phyloP scores from a whole-genome alignment of 2,888 invertebrate species.

The Pheosia tremula region DNA sequence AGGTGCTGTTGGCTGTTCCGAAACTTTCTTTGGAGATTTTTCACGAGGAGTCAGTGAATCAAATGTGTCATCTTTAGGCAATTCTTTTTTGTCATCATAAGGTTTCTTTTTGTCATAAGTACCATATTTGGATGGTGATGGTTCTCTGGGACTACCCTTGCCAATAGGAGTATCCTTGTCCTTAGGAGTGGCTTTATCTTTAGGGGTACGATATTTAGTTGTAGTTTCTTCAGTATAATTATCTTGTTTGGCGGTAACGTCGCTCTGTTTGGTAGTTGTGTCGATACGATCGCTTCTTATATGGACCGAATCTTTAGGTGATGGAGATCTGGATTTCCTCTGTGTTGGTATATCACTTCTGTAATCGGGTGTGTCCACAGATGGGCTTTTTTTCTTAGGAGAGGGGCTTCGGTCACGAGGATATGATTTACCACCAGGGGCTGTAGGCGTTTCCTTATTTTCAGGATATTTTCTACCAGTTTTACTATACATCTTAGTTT shows the following conservation, averaged over 20 bases:
- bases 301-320: conserved; percentile 48
- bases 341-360: conserved; percentile 14
- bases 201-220: conserved; percentile 14
- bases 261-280: conserved; percentile 28
- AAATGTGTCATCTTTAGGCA: conserved; percentile 26
- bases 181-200: conserved; percentile 14
- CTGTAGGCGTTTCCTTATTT: conserved; percentile 16
- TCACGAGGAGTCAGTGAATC: conserved; percentile 43
- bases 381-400: conserved; percentile 42
- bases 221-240: conserved; percentile 27
- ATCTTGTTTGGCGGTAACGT: conserved; percentile 10
- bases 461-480: conserved; percentile 40
- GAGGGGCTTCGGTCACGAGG: conserved; percentile 31
- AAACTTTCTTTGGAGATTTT: conserved; percentile 37
- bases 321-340: conserved; percentile 47
- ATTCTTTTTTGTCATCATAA: conserved; percentile 24
- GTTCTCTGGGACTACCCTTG: conserved; percentile 29
- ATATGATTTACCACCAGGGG: conserved; percentile 13
- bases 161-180: conserved; percentile 15
- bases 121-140: conserved; percentile 47
- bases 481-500: conserved; percentile 68
- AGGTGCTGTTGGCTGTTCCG: conserved; percentile 40
- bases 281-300: conserved; percentile 22
- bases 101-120: conserved; percentile 49
- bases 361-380: conserved; percentile 39